Base-by-base conservation (phyloP, 2,797 vertebrate genomes). In the Girardinus metallicus region DNA sequence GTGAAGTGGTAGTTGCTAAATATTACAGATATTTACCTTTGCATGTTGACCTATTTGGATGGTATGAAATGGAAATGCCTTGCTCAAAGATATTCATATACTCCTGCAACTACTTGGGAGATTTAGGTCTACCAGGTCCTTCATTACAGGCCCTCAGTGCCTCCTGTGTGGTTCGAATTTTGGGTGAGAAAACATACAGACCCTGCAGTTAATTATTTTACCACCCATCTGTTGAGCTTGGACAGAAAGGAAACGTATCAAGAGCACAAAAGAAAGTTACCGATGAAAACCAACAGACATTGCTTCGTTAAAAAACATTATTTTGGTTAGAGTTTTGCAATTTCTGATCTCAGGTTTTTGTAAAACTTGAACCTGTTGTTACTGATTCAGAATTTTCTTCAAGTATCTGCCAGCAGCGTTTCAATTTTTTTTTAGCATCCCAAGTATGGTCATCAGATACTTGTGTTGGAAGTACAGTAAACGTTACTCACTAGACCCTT, bases 41-140 rank as follows among this genome's bases (percentile, higher is more conserved):
- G 96, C 96, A 96, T 96, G 95, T 93, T 91, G 92, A 95, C 93
- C 94, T 95, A 92, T 95, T 95, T 96, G 95, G 95, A 96, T 96
- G 93, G 94, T 96, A 94, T 95, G 94, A 96, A 95, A 95, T 94
- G 94, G 93, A 95, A 95, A 93, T 96, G 96, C 94, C 94, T 96
- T 96, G 95, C 95, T 93, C 92, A 93, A 94, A 94, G 88, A 94
- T 94, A 96, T 95, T 94, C 96, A 95, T 94, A 91, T 91, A 92
- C 91, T 93, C 91, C 89, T 94, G 93, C 89, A 94, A 91, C 89
- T 95, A 92, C 89, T 90, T 91, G 90, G 88, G 91, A 91, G 87
- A 92, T 94, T 78, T 84, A 89, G 86, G 88, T 91, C 91, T 88
- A 87, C 77, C 11, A n/a, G 53, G 82, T 86, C 81, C 75, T 85